These are phyloP conservation scores for Oreohelix idahoensis DNA, from an alignment of 1,140 invertebrate genomes.

Conservation along the genomic window DNA sequence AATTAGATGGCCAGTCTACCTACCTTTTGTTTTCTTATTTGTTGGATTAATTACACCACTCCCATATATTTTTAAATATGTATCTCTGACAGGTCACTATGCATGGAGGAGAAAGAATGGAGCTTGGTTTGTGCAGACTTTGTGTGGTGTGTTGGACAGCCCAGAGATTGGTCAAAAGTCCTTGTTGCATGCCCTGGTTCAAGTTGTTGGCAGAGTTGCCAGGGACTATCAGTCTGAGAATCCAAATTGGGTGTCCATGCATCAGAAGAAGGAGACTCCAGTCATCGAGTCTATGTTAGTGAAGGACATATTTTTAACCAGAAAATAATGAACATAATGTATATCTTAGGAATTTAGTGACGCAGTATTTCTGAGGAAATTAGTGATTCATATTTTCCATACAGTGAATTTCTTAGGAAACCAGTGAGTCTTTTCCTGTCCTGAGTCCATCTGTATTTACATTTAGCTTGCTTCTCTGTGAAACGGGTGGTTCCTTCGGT, in stretches of 20 bases:
- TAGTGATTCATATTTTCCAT: too few relatives aligned
- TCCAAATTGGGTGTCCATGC: constrained; percentile 82
- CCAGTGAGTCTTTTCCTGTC: too few relatives aligned
- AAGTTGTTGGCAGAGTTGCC: constrained; percentile 88
- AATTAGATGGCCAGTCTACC: too few relatives aligned
- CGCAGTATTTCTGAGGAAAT: too few relatives aligned
- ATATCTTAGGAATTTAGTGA: too few relatives aligned
- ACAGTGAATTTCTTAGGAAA: too few relatives aligned
- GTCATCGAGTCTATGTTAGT: constrained; percentile 44
- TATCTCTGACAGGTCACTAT: constrained; percentile 80
- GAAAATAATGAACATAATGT: constrained; percentile 15
- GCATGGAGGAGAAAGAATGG: constrained; percentile 93
- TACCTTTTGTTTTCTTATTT: too few relatives aligned
- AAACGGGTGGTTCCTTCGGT: too few relatives aligned
- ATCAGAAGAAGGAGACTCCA: constrained; percentile 86
- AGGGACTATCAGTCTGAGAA: constrained; percentile 90
- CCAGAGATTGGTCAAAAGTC: constrained; percentile 79
- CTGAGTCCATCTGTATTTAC: too few relatives aligned
- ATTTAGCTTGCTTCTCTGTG: too few relatives aligned
- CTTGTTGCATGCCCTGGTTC: constrained; percentile 85
- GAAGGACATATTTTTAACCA: constrained; percentile 37
- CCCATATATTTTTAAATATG: constrained; percentile 83
- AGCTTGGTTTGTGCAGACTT: constrained; percentile 96
- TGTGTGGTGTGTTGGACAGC: constrained; percentile 83
- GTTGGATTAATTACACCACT: too few relatives aligned